These are phyloP conservation scores for Ellobium chinense DNA, from an alignment of 2,888 invertebrate species.

Conservation along the genomic window DNA sequence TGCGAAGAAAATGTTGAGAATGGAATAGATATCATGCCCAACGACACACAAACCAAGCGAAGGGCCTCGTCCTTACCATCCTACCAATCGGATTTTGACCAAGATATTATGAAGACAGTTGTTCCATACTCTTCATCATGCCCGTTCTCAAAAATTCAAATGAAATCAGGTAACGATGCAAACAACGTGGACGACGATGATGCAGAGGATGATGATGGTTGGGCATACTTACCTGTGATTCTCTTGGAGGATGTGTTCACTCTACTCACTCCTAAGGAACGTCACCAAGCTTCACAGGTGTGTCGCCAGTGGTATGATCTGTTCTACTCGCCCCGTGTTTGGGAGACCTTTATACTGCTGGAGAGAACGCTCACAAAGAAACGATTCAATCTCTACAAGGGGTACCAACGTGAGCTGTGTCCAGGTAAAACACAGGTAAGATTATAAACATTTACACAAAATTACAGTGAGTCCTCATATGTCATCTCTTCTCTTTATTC, in stretches of 20 bases:
- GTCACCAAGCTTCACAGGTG: slow-evolving; percentile 86
- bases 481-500: no score
- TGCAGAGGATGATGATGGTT: slow-evolving; percentile 45
- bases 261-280: slow-evolving; percentile 84
- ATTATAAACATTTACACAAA: neutral
- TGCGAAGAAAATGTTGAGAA: neutral
- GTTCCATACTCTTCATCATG: slow-evolving; percentile 20
- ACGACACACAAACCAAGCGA: neutral
- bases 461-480: neutral
- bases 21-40: neutral
- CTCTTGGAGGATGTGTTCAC: slow-evolving; percentile 87
- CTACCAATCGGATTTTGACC: neutral
- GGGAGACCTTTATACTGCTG: slow-evolving; percentile 86
- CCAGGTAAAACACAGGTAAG: slow-evolving; percentile 73
- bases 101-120: neutral
- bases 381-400: slow-evolving; percentile 89
- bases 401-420: slow-evolving; percentile 87
- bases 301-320: slow-evolving; percentile 79
- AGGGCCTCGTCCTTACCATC: slow-evolving; percentile 24
- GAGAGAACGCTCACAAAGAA: slow-evolving; percentile 87
- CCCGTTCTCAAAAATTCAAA: neutral
- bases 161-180: neutral
- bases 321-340: slow-evolving; percentile 85
- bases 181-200: slow-evolving; percentile 32
- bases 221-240: slow-evolving; percentile 87